These are phyloP conservation scores for Ephydatia muelleri DNA, from an alignment of 37 sponge, comb jelly and placozoan species.

Conservation along the genomic window DNA sequence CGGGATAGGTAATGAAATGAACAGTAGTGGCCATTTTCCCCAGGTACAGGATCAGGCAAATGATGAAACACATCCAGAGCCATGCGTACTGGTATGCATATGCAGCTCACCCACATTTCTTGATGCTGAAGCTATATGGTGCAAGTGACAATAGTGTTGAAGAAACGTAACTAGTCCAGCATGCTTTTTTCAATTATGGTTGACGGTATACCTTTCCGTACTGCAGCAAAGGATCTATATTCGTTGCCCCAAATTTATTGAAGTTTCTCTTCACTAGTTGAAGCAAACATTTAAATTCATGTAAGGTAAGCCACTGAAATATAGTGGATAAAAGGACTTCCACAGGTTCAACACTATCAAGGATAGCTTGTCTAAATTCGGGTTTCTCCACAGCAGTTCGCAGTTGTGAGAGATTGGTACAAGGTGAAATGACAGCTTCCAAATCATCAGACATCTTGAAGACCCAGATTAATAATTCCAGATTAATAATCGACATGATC, in stretches of 20 bases:
- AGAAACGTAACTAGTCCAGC: constrained; percentile 5
- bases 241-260: not conserved
- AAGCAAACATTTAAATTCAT: constrained; percentile 14
- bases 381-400: constrained; percentile 27
- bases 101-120: constrained; percentile 33
- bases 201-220: not conserved
- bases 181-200: not conserved
- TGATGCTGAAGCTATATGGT: constrained; percentile 42
- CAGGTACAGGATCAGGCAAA: constrained; percentile 37
- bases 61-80: constrained; percentile 2
- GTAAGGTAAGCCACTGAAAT: constrained; percentile 24
- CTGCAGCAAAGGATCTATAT: constrained; percentile 20
- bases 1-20: constrained; percentile 4
- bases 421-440: constrained; percentile 32
- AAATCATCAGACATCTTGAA: constrained; percentile 30
- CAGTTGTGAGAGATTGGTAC: constrained; percentile 53
- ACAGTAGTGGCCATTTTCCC: constrained; percentile 29
- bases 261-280: constrained; percentile 17
- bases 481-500: constrained; percentile 37
- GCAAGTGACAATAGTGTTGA: constrained; percentile 19
- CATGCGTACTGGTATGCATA: constrained; percentile 33
- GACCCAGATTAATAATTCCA: too few relatives aligned
- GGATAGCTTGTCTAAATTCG: constrained; percentile 14
- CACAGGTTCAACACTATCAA: constrained; percentile 32
- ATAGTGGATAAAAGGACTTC: constrained; percentile 25